Percentiles rank a stretch among this genome's conserved stretches.
phyloP scores from a whole-genome alignment of 2,113 vertebrate genomes.

The Pelvicachromis taeniatus region DNA sequence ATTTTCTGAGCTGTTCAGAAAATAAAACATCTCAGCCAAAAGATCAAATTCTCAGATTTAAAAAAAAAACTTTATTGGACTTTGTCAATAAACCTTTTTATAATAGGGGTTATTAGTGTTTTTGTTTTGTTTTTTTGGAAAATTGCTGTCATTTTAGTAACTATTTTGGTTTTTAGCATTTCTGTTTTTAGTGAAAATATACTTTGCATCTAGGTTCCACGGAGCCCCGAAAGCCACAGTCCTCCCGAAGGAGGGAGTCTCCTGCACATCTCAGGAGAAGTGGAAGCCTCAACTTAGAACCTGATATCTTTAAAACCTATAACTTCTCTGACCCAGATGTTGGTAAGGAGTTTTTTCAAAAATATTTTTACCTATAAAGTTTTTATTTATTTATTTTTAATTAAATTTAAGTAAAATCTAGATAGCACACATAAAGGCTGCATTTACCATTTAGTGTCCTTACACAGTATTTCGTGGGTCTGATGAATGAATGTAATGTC shows the following conservation, averaged over 20 bases:
- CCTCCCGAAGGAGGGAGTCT: conserved; percentile 63
- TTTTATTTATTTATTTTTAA: not conserved
- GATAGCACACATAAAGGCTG: not conserved
- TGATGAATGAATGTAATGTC: conserved; percentile 8
- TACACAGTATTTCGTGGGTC: not conserved
- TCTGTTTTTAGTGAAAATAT: not conserved
- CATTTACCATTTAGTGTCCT: not conserved
- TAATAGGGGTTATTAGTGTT: not conserved
- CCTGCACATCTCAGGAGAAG: conserved; percentile 72
- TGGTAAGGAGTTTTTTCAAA: conserved; percentile 65
- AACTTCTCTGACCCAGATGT: conserved; percentile 72
- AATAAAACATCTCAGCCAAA: not conserved
- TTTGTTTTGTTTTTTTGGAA: not conserved
- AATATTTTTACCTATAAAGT: not conserved
- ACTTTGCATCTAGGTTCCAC: conserved; percentile 39
- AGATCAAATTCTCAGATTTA: accelerated
- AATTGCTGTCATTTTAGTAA: not conserved
- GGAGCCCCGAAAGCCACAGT: conserved; percentile 68
- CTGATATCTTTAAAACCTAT: conserved; percentile 74
- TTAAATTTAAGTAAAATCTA: not conserved
- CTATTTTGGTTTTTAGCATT: not conserved
- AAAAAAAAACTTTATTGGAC: not conserved
- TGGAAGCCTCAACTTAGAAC: conserved; percentile 81
- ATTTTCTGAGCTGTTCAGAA: not conserved
- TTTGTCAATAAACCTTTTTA: not conserved